Evolutionary conservation across 2,888 invertebrate genomes (phyloP).

Genomic region (Nowickia ferox): DNA sequence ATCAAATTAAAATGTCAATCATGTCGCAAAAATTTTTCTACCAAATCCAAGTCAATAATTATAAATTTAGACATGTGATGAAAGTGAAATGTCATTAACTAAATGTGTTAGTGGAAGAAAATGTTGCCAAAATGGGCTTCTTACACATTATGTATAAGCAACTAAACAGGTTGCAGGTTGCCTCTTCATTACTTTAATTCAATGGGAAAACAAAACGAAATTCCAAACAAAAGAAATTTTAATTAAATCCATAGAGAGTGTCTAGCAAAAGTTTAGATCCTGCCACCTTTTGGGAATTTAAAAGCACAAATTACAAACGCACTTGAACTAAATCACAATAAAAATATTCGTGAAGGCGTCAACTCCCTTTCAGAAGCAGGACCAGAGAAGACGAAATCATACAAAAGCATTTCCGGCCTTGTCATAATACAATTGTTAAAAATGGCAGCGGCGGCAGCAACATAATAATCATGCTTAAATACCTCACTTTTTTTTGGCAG

Average conservation of each 20-base stretch:
- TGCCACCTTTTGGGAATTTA: conserved; percentile 50
- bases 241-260: conserved; percentile 74
- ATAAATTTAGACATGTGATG: conserved; percentile 13
- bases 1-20: conserved; percentile 13
- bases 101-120: conserved; percentile 20
- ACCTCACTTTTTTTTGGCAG: conserved; percentile 29
- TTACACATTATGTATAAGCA: not conserved
- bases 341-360: conserved; percentile 29
- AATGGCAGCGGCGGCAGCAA: conserved; percentile 17
- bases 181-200: conserved; percentile 37
- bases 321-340: conserved; percentile 71
- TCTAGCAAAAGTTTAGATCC: conserved; percentile 53
- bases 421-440: conserved; percentile 59
- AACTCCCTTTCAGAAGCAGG: conserved; percentile 20
- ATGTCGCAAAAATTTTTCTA: not conserved
- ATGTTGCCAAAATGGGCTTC: not conserved
- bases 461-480: conserved; percentile 46
- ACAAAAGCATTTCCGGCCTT: conserved; percentile 80
- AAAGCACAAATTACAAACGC: conserved; percentile 58
- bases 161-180: conserved; percentile 46
- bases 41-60: conserved; percentile 30
- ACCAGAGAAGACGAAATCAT: conserved; percentile 49
- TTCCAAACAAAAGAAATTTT: conserved; percentile 70
- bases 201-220: conserved; percentile 28
- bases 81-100: conserved; percentile 47